Evolutionary conservation across 2,113 vertebrate genomes (phyloP), one percentile per base, ranked within the genome.

Genomic region (crab-eating macaque (Macaca fascicularis)): DNA sequence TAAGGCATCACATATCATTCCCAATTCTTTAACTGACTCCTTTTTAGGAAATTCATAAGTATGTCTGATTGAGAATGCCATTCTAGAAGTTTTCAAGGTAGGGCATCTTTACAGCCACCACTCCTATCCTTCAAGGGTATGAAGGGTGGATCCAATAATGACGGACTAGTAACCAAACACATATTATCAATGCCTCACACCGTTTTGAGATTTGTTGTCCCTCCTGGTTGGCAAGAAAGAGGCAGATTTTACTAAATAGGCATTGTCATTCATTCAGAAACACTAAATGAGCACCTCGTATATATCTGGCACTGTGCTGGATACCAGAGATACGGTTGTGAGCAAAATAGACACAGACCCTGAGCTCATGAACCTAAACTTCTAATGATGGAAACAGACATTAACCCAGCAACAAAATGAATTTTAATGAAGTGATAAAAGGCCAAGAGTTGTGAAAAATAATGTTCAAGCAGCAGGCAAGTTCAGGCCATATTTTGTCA

Each of bases 1-100:
- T 43, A 40, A 81, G 30, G n/a, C 13, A 75, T 61, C 22, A 32
- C 0, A 5, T 75, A 69, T 40, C 14, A 79, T 89, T 69, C 20
- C 7, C 12, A 88, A 5, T 59, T 96, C 50, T 90, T 69, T n/a
- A 50, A 7, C 1, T 67, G 38, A 16, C 27, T 93, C 25, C 27
- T 89, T 95, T 94, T 76, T 43, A 45, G 50, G 59, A 22, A 17
- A 55, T 25, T 61, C 67, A 43, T 38, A 69, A 48, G 57, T 89
- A 11, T 22, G 10, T 92, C n/a, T 84, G 45, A 70, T 16, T 50
- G 35, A 59, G 32, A 91, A 81, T 17, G n/a, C 6, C 45, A 59
- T 79, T 57, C 48, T 40, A 67, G 30, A 93, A 55, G 35, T 91
- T 94, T 87, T 69, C 52, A 30, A 93, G 25, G 14, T 38, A 89